phyloP scores from a whole-genome alignment of 2,888 invertebrate species.

The Ectropis crepuscularia region DNA sequence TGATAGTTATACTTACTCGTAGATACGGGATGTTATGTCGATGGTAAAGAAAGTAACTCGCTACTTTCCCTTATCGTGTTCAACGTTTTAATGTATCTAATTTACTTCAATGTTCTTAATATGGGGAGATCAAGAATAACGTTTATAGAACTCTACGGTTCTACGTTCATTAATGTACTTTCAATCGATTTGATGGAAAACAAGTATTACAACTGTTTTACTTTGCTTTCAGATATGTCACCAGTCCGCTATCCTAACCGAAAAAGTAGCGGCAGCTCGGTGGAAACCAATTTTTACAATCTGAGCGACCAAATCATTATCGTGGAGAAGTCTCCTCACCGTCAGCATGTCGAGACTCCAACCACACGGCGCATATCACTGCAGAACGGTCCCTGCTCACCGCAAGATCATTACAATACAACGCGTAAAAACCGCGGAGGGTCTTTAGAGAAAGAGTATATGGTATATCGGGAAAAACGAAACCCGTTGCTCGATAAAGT shows the following conservation, averaged over 20 bases:
- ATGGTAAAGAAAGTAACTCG: conserved; percentile 43
- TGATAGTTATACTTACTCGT: conserved; percentile 26
- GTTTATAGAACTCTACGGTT: conserved; percentile 8
- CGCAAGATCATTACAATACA: conserved; percentile 79
- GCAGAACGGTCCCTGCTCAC: conserved; percentile 72
- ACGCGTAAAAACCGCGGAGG: conserved; percentile 79
- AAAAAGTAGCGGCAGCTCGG: conserved; percentile 86
- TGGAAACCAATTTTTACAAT: conserved; percentile 88
- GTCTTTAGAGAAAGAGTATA: conserved; percentile 84
- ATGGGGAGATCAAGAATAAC: conserved; percentile 23
- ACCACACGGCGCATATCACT: conserved; percentile 75
- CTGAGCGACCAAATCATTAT: conserved; percentile 86
- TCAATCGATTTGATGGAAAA: conserved; percentile 24
- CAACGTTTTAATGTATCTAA: conserved; percentile 35
- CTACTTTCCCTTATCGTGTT: conserved; percentile 48
- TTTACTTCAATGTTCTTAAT: conserved; percentile 40
- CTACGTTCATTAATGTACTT: conserved; percentile 18
- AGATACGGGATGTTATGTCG: conserved; percentile 32
- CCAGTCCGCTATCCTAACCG: conserved; percentile 86
- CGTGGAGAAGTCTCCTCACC: conserved; percentile 83
- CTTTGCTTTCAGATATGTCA: conserved; percentile 84
- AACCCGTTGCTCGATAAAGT: conserved; percentile 89
- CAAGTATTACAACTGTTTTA: conserved; percentile 16
- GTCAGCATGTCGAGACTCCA: conserved; percentile 72
- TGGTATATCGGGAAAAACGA: conserved; percentile 86